Evolutionary conservation across 2,797 vertebrate species (phyloP).

Genomic region (Molossus alvarezi): DNA sequence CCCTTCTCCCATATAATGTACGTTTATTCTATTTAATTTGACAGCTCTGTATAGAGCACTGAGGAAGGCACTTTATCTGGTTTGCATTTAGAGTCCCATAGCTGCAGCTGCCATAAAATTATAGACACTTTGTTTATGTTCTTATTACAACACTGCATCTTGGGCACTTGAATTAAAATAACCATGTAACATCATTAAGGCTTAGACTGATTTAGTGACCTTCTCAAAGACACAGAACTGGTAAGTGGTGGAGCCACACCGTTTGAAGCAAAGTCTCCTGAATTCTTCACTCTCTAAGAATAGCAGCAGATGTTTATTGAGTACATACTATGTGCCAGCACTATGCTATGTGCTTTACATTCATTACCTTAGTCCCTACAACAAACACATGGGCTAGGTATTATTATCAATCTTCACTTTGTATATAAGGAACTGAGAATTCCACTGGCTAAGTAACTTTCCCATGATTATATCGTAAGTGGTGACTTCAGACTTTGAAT

Average conservation of each 20-base stretch:
- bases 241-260: background rate
- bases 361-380: background rate
- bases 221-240: background rate
- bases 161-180: constrained; percentile 38
- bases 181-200: background rate
- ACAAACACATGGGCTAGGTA: background rate
- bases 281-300: background rate
- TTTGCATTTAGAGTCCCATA: background rate
- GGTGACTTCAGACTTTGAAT: constrained; percentile 1
- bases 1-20: background rate
- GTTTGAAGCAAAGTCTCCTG: constrained; percentile 25
- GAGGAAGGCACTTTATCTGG: background rate
- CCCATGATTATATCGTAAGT: background rate
- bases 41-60: background rate
- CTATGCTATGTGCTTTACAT: background rate
- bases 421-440: constrained; percentile 31
- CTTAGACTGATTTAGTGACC: background rate
- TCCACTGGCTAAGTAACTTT: background rate
- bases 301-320: background rate
- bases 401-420: background rate
- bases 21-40: background rate
- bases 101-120: background rate
- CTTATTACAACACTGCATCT: background rate
- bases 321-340: background rate
- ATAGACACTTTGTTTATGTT: background rate